These are phyloP conservation scores for Teleogryllus occipitalis DNA, from an alignment of 1,140 invertebrate species.

Conservation along the genomic window DNA sequence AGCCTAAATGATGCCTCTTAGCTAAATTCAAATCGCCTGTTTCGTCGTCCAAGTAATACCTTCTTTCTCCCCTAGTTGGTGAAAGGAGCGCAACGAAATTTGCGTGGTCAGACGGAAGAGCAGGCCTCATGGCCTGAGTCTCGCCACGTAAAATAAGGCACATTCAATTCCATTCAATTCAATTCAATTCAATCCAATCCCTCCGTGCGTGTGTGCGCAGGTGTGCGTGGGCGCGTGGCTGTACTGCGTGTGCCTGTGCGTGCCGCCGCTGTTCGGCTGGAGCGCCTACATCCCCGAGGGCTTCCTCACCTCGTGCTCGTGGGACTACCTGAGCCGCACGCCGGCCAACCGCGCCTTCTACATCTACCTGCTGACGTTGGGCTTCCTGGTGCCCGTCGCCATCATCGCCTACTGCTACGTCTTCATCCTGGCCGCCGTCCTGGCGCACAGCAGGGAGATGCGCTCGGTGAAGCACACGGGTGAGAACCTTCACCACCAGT, in stretches of 20 bases:
- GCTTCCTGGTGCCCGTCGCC: conserved; percentile 41
- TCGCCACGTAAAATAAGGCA: too few species aligned
- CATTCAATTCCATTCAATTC: too few species aligned
- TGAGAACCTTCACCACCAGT: not conserved
- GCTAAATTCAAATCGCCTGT: too few species aligned
- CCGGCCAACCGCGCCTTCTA: conserved; percentile 39
- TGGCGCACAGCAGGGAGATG: conserved; percentile 40
- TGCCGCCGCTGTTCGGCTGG: conserved; percentile 47
- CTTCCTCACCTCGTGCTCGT: conserved; percentile 46
- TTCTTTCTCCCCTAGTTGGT: too few species aligned
- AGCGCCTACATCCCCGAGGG: conserved; percentile 44
- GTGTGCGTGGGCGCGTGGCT: conserved; percentile 42
- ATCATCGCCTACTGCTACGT: conserved; percentile 43
- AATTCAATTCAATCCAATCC: too few species aligned
- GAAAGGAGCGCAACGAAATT: too few species aligned
- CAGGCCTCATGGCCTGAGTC: too few species aligned
- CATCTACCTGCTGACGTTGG: conserved; percentile 40
- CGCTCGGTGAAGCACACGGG: conserved; percentile 25
- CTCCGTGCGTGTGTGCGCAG: conserved; percentile 23
- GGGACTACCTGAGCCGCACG: conserved; percentile 44
- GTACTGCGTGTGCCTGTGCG: conserved; percentile 38
- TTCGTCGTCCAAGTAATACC: too few species aligned
- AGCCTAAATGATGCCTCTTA: too few species aligned
- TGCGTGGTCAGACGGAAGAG: too few species aligned
- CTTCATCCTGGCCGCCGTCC: conserved; percentile 35